Conservation (phyloP, 2,888 invertebrate genomes). For the Pristionchus exspectatus region DNA sequence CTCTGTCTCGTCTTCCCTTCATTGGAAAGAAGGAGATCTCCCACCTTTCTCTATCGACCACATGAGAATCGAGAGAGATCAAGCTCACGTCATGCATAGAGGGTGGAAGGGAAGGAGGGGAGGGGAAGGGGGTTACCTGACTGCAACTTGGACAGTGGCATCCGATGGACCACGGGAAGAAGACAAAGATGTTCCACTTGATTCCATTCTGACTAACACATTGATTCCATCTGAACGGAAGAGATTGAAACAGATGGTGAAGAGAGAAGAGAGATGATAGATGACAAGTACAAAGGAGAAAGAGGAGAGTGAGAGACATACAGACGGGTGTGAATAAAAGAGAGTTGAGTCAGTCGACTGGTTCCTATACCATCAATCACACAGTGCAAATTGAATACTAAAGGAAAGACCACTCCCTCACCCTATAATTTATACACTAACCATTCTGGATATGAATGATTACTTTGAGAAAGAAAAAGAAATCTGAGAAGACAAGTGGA, state of each 20-base stretch:
- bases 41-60: conserved; percentile 19
- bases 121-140: conserved; percentile 55
- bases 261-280: conserved; percentile 34
- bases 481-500: conserved; percentile 49
- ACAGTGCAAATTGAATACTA: conserved; percentile 8
- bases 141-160: conserved; percentile 56
- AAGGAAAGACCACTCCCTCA: not conserved
- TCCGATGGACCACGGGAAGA: conserved; percentile 20
- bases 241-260: conserved; percentile 34
- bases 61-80: not conserved
- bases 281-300: conserved; percentile 24
- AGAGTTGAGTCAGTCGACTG: conserved; percentile 52
- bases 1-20: not conserved
- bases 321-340: conserved; percentile 32
- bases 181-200: conserved; percentile 23
- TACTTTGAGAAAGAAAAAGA: conserved; percentile 43
- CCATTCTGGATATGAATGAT: conserved; percentile 15
- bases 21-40: not conserved
- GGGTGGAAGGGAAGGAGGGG: not conserved
- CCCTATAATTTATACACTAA: conserved; percentile 24
- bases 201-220: conserved; percentile 32
- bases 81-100: conserved; percentile 37
- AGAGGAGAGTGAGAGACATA: conserved; percentile 33
- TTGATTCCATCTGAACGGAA: conserved; percentile 10
- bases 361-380: conserved; percentile 48